Base-by-base conservation (phyloP, 2,797 vertebrate genomes). In the Pachyuromys duprasi region DNA sequence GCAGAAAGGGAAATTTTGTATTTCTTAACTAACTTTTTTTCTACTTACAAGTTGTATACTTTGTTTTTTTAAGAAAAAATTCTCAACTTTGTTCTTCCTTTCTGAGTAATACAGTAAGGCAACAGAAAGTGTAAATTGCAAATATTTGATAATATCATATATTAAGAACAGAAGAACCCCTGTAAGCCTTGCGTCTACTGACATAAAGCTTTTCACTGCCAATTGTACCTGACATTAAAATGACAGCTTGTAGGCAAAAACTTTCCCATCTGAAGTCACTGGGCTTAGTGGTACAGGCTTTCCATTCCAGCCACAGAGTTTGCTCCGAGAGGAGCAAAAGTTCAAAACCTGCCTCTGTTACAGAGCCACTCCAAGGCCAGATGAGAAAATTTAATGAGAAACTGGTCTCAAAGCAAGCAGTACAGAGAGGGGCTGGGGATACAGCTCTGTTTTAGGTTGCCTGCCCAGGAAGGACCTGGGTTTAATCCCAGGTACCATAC, bases 131-230 rank as follows among this genome's bases (percentile, higher is more conserved):
- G 62, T 91, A 42, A 82, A 17, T 62, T 63, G 82, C 14, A 80
- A 93, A 45, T 80, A 74, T 67, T n/a, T 26, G 76, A 33, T 42
- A 76, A 33, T 45, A 74, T 33, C 62, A 55, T n/a, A 8, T 4
- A 83, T 92, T 90, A 92, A 90, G 81, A 96, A 92, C 67, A 39
- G n/a, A 53, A 94, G 94, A 84, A 76, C 67, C 86, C 79, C 76
- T 39, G n/a, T 55, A n/a, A 26, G 87, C 42, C n/a, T 67, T 39
- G 86, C 55, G 75, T 79, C 39, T 12, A 33, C 57, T 15, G 69
- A 92, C 45, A n/a, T 79, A 89, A 95, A 86, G 62, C 36, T 53
- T 63, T 90, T 8, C 24, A 67, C n/a, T 84, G 91, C 90, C 90
- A 62, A 53, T 72, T 86, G 49, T 57, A 39, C 42, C 76, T 81